Percentiles rank a stretch among this genome's conserved stretches.
phyloP scores from a whole-genome alignment of 2,888 invertebrate species.

The Andrena fulva region DNA sequence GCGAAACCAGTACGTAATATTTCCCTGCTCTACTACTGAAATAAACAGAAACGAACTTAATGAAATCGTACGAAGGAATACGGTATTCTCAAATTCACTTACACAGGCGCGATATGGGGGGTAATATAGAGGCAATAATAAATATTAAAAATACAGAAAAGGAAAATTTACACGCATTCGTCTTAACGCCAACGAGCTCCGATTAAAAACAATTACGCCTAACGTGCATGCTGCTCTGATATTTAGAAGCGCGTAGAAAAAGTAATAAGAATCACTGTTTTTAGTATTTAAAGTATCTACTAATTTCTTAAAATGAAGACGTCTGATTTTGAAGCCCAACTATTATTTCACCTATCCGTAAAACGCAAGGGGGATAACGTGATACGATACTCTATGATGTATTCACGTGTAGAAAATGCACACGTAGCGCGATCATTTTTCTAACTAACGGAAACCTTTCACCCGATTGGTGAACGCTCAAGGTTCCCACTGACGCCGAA shows the following conservation, averaged over 20 bases:
- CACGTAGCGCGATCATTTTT: slow-evolving; percentile 40
- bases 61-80: not conserved
- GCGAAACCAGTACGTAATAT: slow-evolving; percentile 25
- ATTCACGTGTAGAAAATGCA: slow-evolving; percentile 5
- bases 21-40: slow-evolving; percentile 4
- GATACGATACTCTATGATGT: not conserved
- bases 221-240: not conserved
- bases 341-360: not conserved
- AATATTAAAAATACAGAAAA: not conserved
- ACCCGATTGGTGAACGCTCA: slow-evolving; percentile 61
- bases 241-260: not conserved
- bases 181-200: not conserved
- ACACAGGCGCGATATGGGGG: too few relatives aligned
- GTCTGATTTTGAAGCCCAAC: not conserved
- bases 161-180: not conserved
- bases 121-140: not conserved
- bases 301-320: not conserved
- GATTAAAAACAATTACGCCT: not conserved
- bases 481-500: slow-evolving; percentile 68
- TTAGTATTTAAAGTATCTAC: not conserved
- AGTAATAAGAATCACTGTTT: too few relatives aligned
- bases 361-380: not conserved
- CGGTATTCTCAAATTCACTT: too few relatives aligned
- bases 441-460: slow-evolving; percentile 62
- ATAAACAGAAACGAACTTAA: not conserved